Base-by-base conservation (phyloP, 1,140 invertebrate species). In the Orchesella cincta region DNA sequence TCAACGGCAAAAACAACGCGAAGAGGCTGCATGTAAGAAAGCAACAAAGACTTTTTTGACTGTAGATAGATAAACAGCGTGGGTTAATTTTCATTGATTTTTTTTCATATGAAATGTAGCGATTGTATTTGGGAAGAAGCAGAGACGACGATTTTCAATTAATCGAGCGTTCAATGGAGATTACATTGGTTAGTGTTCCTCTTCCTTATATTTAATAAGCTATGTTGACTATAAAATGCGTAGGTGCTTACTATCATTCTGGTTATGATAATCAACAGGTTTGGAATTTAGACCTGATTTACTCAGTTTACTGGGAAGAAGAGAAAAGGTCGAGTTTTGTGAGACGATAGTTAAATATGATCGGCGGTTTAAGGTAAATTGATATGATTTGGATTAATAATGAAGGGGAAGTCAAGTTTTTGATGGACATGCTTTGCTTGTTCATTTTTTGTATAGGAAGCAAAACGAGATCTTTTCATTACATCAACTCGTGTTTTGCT, bases 81-180 rank as follows among this genome's bases (percentile, higher is more conserved):
- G n/a, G n/a, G n/a, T n/a, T n/a, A n/a, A n/a, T 51, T n/a, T n/a
- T n/a, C n/a, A n/a, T n/a, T n/a, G n/a, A 72, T n/a, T 8, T 76
- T 20, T 73, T n/a, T 76, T 78, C 52, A 83, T 87, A 88, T n/a
- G n/a, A n/a, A n/a, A 87, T 23, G 84, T 85, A 81, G 88, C 89
- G 78, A 85, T 93, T 29, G 84, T 93, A 18, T 89, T 88, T 83
- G 89, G 90, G 67, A 90, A 90, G 81, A 93, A 93, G 83, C 89
- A 93, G 83, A 85, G 92, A 18, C 86, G 91, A 78, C 84, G 87
- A 8, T 88, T 86, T 82, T 92, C 91, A 79, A 78, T 93, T 0
- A 92, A 93, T 83, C 86, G 92, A 79, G 90, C 90, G 83, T 93
- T 92, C 85, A 88, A 90, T 28, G 91, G 91, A 12, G 92, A 93